Evolutionary conservation across 2,888 invertebrate species (phyloP), one percentile per base, ranked within the genome.

Genomic region (Oasisia sp.): DNA sequence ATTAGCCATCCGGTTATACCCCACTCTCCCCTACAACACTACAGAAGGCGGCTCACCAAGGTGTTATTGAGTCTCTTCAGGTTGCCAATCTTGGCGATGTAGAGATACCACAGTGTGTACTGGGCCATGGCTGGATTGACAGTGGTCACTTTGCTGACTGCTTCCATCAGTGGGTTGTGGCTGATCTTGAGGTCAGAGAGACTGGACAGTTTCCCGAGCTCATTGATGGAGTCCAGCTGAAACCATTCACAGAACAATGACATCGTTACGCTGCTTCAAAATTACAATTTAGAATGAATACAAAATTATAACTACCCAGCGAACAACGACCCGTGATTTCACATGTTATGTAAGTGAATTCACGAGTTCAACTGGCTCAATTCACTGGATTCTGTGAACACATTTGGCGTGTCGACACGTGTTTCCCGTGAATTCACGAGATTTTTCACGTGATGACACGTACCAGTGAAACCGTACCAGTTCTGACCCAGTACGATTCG

Each of bases 81-180:
- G 91, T 97, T 97, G 38, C 97, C 97, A 95, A 99, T 97, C 96
- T 98, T 98, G n/a, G 98, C 98, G 38, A 98, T 97, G 92, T 98
- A 97, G 93, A 98, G 97, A 95, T 98, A 98, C 92, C 98, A 97
- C 1, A 74, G 74, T 74, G 74, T 74, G 74, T 74, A 74, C n/a
- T 74, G 27, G n/a, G 27, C 74, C 0, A 27, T 74, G 74, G 19
- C 74, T n/a, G 19, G 27, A 14, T 7, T 19, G 94, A 97, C 97
- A n/a, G 98, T 98, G 94, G 98, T 98, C 92, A 97, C 96, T 95
- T 97, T 97, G 93, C 97, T 97, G 32, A 93, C 93, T 14, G 97
- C 97, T 93, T 98, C 97, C 93, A 98, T 96, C 38, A 93, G 45
- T 8, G 93, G 92, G 91, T 95, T 95, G n/a, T 94, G 93, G 50